Evolutionary conservation across 2,113 vertebrate genomes (phyloP).

Genomic region (Cochlearius cochlearius): DNA sequence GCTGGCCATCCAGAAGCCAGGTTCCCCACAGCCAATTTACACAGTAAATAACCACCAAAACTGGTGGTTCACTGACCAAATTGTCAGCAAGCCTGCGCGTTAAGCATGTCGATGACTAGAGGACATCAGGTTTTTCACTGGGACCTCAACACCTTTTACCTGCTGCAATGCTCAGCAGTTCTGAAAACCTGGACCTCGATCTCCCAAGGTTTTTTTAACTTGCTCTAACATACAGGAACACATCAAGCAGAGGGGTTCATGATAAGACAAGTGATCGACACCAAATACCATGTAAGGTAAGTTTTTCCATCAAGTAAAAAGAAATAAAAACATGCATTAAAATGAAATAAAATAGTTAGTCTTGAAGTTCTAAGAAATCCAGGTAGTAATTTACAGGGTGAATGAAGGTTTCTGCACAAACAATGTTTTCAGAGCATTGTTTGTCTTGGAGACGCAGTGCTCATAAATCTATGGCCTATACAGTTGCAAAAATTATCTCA

Average conservation of each 20-base stretch:
- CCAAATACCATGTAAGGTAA: not conserved
- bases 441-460: constrained; percentile 19
- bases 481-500: not conserved
- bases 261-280: not conserved
- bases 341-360: not conserved
- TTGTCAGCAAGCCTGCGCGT: not conserved
- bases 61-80: not conserved
- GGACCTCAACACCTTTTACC: not conserved
- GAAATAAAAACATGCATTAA: not conserved
- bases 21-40: not conserved
- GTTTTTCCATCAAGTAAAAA: not conserved
- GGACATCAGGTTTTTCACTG: not conserved
- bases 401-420: not conserved
- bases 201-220: not conserved
- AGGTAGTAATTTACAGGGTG: constrained; percentile 19
- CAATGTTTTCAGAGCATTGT: constrained; percentile 11
- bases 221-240: not conserved
- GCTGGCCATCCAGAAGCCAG: not conserved
- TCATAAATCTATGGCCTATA: not conserved
- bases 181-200: not conserved
- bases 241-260: not conserved
- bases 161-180: not conserved
- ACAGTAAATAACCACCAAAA: not conserved
- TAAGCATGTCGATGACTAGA: not conserved
- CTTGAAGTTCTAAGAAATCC: not conserved